Conservation (phyloP, 1,140 invertebrate species). For the Choristoneura fumiferana region DNA sequence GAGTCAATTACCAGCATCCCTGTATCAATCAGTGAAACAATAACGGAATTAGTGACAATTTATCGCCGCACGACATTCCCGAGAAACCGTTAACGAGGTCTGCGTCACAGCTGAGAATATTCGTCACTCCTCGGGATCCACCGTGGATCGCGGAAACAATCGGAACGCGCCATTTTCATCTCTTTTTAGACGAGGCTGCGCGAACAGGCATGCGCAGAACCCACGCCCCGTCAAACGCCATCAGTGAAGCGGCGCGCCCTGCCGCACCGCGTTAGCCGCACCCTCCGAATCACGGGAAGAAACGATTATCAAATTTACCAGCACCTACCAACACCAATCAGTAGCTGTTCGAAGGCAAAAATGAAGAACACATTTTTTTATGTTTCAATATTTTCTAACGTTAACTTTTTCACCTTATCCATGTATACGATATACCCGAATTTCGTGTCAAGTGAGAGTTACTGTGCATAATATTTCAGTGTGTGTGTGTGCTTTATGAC, state of each 20-base stretch:
- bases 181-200: conserved; percentile 51
- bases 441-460: conserved; percentile 9
- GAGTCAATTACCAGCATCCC: conserved; percentile 29
- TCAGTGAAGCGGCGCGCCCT: conserved; percentile 50
- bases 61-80: conserved; percentile 53
- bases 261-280: conserved; percentile 48
- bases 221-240: conserved; percentile 44
- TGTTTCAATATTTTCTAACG: not conserved
- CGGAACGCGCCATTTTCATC: conserved; percentile 43
- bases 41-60: conserved; percentile 68
- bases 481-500: conserved; percentile 10
- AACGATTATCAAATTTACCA: conserved; percentile 27
- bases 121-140: conserved; percentile 44
- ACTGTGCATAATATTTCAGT: conserved; percentile 2
- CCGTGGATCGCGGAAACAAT: conserved; percentile 30
- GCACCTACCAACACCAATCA: not conserved
- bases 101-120: conserved; percentile 41
- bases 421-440: conserved; percentile 11
- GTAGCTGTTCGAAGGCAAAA: not conserved
- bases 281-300: conserved; percentile 25
- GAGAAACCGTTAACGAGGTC: conserved; percentile 57
- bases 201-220: conserved; percentile 63
- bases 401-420: not conserved
- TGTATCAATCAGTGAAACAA: conserved; percentile 43
- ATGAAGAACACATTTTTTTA: not conserved